Percentiles rank a stretch among this genome's conserved stretches.
Evolutionary conservation across 2,797 vertebrate species (phyloP).

Genomic region (Micrastur ruficollis): DNA sequence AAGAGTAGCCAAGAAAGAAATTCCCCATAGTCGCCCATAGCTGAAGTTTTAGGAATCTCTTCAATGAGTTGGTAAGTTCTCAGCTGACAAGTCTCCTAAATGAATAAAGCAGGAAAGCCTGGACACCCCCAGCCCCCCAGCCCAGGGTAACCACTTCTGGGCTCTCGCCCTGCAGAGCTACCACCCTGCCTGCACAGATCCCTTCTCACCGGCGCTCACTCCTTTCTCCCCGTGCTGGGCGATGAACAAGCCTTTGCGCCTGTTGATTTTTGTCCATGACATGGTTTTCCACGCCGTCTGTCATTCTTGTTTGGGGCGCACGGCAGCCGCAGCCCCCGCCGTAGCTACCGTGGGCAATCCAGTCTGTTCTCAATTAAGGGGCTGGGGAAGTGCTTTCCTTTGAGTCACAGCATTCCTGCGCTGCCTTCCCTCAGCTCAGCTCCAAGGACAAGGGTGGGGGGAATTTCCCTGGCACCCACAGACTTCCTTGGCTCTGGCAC

Average conservation of each 20-base stretch:
- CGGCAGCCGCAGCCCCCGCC: not conserved
- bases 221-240: not conserved
- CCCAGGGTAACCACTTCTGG: accelerated
- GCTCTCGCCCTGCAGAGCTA: not conserved
- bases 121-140: not conserved
- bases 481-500: not conserved
- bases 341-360: accelerated
- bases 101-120: not conserved
- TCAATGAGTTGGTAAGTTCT: not conserved
- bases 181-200: not conserved
- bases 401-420: not conserved
- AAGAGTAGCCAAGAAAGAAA: not conserved
- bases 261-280: accelerated
- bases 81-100: not conserved
- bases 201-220: not conserved
- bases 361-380: not conserved
- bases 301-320: accelerated
- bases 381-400: not conserved
- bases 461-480: not conserved
- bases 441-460: not conserved
- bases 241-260: accelerated
- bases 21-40: not conserved
- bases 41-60: not conserved
- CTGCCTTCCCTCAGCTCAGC: not conserved
- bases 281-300: accelerated